These are phyloP conservation scores for Eurosta solidaginis DNA, from an alignment of 1,140 invertebrate species.

Conservation along the genomic window DNA sequence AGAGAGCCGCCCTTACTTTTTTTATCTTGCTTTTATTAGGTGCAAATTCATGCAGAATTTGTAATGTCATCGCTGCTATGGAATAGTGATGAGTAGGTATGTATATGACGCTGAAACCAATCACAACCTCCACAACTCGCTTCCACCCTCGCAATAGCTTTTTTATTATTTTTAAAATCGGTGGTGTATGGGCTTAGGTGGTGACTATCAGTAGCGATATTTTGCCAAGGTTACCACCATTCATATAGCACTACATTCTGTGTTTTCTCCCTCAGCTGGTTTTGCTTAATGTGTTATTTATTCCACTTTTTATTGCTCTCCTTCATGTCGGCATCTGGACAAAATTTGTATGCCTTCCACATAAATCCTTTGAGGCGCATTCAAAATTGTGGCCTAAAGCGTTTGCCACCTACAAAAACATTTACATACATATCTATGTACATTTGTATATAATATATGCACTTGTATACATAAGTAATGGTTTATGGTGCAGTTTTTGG, in stretches of 20 bases:
- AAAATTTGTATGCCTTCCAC: constrained; percentile 19
- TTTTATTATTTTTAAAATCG: constrained; percentile 18
- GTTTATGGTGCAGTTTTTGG: not conserved
- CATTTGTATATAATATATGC: not conserved
- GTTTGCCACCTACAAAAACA: not conserved
- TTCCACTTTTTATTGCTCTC: constrained; percentile 9
- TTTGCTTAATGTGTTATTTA: constrained; percentile 4
- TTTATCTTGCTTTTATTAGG: constrained; percentile 16
- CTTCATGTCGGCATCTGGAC: constrained; percentile 9
- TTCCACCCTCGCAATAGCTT: not conserved
- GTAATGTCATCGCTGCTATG: constrained; percentile 16
- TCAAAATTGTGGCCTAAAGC: not conserved
- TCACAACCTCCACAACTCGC: not conserved
- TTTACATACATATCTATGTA: not conserved
- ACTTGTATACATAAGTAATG: not conserved
- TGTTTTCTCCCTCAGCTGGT: not conserved
- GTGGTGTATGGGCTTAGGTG: not conserved
- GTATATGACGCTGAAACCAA: not conserved
- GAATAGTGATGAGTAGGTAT: constrained; percentile 20
- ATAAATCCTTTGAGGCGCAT: not conserved
- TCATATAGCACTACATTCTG: not conserved
- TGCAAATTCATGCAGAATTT: constrained; percentile 32
- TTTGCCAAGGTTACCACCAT: not conserved
- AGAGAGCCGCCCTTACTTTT: no score
- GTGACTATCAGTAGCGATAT: not conserved